Conservation (phyloP, 2,888 invertebrate genomes). For the Lepidocyrtoides sp. region DNA sequence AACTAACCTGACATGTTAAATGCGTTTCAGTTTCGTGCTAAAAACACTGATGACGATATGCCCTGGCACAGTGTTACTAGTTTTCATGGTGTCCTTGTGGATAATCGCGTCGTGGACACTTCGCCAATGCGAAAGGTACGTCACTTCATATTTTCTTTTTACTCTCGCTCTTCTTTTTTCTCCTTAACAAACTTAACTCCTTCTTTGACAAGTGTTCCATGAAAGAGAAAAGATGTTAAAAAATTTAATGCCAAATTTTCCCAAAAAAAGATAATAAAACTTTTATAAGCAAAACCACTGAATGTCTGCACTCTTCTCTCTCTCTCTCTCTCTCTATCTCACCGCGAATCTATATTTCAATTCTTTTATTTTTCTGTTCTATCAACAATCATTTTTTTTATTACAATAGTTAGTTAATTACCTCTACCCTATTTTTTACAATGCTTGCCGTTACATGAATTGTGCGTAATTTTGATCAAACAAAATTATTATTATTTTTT, state of each 20-base stretch:
- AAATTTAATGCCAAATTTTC: neutral
- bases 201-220: slow-evolving; percentile 81
- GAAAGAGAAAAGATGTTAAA: neutral
- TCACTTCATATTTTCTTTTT: slow-evolving; percentile 44
- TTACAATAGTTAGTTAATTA: neutral
- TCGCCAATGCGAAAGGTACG: slow-evolving; percentile 98
- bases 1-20: neutral
- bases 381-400: neutral
- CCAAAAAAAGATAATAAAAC: neutral
- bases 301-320: slow-evolving; percentile 74
- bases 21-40: slow-evolving; percentile 91
- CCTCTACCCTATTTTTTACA: neutral
- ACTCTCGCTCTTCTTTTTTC: slow-evolving; percentile 46
- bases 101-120: slow-evolving; percentile 99
- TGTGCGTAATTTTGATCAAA: neutral
- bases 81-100: slow-evolving; percentile 99
- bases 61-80: slow-evolving; percentile 94
- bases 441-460: slow-evolving; percentile 12
- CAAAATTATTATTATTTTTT: neutral
- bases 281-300: slow-evolving; percentile 19
- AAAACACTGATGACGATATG: slow-evolving; percentile 99
- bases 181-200: slow-evolving; percentile 72
- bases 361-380: slow-evolving; percentile 25
- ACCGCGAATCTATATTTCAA: slow-evolving; percentile 51
- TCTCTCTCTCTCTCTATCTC: slow-evolving; percentile 64